Conservation (phyloP, 1,140 invertebrate genomes). For the Drosophila serrata region DNA sequence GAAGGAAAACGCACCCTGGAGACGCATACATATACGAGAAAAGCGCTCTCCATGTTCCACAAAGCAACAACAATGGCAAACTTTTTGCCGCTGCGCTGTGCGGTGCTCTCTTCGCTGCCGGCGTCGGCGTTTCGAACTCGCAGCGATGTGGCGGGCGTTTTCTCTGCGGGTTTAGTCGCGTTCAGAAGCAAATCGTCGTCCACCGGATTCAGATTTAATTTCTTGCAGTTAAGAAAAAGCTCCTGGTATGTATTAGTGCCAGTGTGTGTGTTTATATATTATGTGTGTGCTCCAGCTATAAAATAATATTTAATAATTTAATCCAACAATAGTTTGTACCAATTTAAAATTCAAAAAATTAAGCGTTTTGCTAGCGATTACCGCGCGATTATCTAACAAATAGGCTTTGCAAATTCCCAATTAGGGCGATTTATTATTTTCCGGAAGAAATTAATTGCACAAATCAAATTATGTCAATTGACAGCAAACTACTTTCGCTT, state of each 20-base stretch:
- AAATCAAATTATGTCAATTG: conserved; percentile 28
- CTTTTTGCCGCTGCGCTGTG: conserved; percentile 12
- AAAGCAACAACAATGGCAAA: conserved; percentile 22
- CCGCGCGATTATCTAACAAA: conserved; percentile 66
- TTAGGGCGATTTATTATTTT: not conserved
- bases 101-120: conserved; percentile 5
- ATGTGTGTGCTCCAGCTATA: conserved; percentile 14
- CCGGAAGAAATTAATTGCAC: conserved; percentile 19
- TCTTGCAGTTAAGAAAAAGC: conserved; percentile 60
- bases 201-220: conserved; percentile 67
- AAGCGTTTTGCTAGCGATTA: not conserved
- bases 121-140: conserved; percentile 1
- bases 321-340: not conserved
- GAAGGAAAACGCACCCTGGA: conserved; percentile 31
- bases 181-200: conserved; percentile 69
- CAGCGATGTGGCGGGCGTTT: conserved; percentile 27
- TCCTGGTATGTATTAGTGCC: conserved; percentile 66
- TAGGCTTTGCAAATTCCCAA: conserved; percentile 33
- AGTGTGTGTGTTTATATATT: conserved; percentile 12
- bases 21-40: conserved; percentile 23
- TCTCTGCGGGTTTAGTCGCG: conserved; percentile 39
- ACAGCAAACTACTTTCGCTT: conserved; percentile 36
- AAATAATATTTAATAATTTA: conserved; percentile 38
- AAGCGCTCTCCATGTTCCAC: conserved; percentile 1
- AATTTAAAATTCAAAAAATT: not conserved